Base-by-base conservation (phyloP, 2,888 invertebrate genomes). In the Thereva nobilitata region DNA sequence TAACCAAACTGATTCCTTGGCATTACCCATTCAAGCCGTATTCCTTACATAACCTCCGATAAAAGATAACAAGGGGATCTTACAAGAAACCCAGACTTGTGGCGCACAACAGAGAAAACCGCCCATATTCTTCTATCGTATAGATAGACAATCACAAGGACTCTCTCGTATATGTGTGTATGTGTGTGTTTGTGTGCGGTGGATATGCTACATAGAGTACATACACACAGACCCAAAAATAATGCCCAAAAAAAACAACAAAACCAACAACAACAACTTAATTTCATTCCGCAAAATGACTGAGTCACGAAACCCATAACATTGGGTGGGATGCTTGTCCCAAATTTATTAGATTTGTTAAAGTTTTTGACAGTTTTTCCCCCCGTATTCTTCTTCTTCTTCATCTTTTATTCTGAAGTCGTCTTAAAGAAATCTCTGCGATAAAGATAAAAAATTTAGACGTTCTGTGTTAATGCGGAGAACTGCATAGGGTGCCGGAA, bases 271-370 rank as follows among this genome's bases (percentile, higher is more conserved):
- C 38, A 42, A 47, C 47, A 38, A 57, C 56, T 57, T 59, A 47
- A 59, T 59, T 59, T 47, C 57, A 35, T 47, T 47, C 5, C 35
- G 7, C 38, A 12, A 59, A 59, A 38, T 47, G n/a, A 47, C 57
- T 47, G 45, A 59, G 57, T 59, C 57, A 59, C 57, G 57, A 59
- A 59, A 47, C 37, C 45, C 47, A 44, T 44, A 38, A 10, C 45
- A 12, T 47, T 23, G 37, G 3, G 38, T 47, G 37, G 6, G 8
- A 59, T 34, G 44, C 34, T 47, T 12, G 10, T 9, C 57, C 45
- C 4, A 37, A 56, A 59, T 59, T 59, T 59, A 59, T 59, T 47
- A 59, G 47, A 59, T 59, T 59, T 59, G 47, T 38, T 45, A 57
- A 45, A 47, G 47, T 47, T 59, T 59, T 23, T 59, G 37, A 23